Evolutionary conservation across 2,888 invertebrate species (phyloP).

Genomic region (Pyrrhosoma nymphula): DNA sequence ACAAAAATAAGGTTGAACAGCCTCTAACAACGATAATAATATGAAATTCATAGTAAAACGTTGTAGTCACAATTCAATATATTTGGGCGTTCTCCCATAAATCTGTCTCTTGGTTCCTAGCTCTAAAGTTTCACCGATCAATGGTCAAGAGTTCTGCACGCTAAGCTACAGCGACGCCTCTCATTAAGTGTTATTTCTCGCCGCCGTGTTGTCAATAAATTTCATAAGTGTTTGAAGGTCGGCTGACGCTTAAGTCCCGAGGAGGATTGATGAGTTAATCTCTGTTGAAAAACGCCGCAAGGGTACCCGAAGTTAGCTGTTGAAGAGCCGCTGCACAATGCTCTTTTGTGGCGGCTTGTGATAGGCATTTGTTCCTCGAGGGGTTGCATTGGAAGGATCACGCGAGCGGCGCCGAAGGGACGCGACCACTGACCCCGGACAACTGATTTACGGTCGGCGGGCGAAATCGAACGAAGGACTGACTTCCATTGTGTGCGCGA

Average conservation of each 20-base stretch:
- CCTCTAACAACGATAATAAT: no score
- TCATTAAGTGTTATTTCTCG: neutral
- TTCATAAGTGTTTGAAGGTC: neutral
- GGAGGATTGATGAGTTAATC: neutral
- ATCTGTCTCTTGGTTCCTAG: no score
- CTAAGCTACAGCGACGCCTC: no score
- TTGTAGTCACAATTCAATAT: no score
- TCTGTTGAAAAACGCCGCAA: neutral
- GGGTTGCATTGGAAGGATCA: neutral
- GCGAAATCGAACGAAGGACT: neutral
- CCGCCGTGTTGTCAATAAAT: neutral
- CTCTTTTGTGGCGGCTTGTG: neutral
- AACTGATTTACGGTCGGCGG: neutral
- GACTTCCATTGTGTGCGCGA: neutral
- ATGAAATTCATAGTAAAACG: no score
- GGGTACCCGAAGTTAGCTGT: neutral
- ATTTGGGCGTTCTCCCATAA: no score
- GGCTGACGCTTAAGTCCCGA: neutral
- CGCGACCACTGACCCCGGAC: neutral
- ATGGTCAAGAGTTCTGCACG: no score
- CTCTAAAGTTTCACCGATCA: no score
- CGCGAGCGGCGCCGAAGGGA: neutral
- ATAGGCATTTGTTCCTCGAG: neutral
- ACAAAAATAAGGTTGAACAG: no score
- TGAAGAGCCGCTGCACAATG: neutral